Evolutionary conservation across 1,140 invertebrate genomes (phyloP).

Genomic region (Cydia splendana): DNA sequence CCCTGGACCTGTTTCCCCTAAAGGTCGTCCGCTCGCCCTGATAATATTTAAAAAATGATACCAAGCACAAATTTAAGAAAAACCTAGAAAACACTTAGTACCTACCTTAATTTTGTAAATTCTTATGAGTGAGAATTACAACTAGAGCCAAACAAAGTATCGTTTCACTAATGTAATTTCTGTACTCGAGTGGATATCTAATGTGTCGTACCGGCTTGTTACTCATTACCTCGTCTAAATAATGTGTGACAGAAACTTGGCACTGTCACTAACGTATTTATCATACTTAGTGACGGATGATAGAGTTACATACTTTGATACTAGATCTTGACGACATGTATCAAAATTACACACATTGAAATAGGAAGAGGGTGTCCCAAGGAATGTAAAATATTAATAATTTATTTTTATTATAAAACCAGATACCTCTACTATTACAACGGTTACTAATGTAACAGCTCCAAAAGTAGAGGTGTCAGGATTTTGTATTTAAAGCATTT

Average conservation of each 20-base stretch:
- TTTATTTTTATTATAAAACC: too few relatives aligned
- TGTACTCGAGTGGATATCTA: neutral
- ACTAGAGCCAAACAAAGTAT: neutral
- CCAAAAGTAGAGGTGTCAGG: too few relatives aligned
- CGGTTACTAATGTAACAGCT: too few relatives aligned
- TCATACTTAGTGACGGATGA: slow-evolving; percentile 20
- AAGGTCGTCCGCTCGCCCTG: too few relatives aligned
- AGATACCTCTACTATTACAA: too few relatives aligned
- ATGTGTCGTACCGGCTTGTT: neutral
- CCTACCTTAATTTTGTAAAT: too few relatives aligned
- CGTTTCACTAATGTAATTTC: neutral
- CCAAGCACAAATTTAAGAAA: too few relatives aligned
- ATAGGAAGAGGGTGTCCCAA: neutral
- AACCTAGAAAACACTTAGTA: too few relatives aligned
- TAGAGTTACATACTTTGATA: slow-evolving; percentile 9
- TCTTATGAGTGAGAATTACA: too few relatives aligned
- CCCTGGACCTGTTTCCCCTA: too few relatives aligned
- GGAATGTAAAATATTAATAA: neutral
- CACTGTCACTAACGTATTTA: slow-evolving; percentile 5
- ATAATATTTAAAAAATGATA: too few relatives aligned
- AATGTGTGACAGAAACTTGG: slow-evolving; percentile 17
- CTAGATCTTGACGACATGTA: slow-evolving; percentile 2
- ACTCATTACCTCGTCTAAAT: neutral
- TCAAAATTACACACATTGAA: neutral
- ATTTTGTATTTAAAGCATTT: too few relatives aligned